These are phyloP conservation scores for Andricus curvator DNA, from an alignment of 2,888 invertebrate species.

Conservation along the genomic window DNA sequence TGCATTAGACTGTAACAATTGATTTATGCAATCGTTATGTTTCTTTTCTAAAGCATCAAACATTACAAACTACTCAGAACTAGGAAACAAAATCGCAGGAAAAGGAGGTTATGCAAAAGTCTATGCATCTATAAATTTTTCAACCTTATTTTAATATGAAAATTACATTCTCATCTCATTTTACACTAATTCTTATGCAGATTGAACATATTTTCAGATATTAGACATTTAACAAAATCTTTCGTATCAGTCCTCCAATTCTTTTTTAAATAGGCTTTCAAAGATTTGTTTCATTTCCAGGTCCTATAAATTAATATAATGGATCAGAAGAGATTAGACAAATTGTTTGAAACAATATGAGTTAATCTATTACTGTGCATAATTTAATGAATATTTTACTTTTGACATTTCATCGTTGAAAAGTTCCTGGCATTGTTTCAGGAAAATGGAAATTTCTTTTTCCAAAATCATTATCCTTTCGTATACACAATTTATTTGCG, in stretches of 20 bases:
- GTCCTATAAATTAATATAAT: not conserved
- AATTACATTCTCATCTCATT: too few species aligned
- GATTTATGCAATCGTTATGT: too few species aligned
- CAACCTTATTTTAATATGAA: too few species aligned
- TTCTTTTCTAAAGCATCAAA: too few species aligned
- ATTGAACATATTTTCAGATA: too few species aligned
- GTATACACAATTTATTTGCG: not conserved
- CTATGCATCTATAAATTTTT: too few species aligned
- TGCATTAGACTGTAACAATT: too few species aligned
- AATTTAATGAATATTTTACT: constrained; percentile 47
- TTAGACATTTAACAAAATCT: not conserved
- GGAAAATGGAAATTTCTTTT: constrained; percentile 49
- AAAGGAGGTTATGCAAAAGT: too few species aligned
- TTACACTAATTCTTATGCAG: too few species aligned
- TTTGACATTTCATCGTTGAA: constrained; percentile 59
- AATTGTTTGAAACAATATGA: not conserved
- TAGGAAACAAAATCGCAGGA: too few species aligned
- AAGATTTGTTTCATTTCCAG: not conserved
- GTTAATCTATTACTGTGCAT: too few species aligned
- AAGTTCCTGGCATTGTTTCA: constrained; percentile 54
- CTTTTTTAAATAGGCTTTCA: not conserved
- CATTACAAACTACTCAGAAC: too few species aligned
- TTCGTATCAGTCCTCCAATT: not conserved
- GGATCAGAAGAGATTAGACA: not conserved
- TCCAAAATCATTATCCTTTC: constrained; percentile 10